These are phyloP conservation scores for Apocheima hispidaria DNA, from an alignment of 2,888 invertebrate genomes.

Conservation along the genomic window DNA sequence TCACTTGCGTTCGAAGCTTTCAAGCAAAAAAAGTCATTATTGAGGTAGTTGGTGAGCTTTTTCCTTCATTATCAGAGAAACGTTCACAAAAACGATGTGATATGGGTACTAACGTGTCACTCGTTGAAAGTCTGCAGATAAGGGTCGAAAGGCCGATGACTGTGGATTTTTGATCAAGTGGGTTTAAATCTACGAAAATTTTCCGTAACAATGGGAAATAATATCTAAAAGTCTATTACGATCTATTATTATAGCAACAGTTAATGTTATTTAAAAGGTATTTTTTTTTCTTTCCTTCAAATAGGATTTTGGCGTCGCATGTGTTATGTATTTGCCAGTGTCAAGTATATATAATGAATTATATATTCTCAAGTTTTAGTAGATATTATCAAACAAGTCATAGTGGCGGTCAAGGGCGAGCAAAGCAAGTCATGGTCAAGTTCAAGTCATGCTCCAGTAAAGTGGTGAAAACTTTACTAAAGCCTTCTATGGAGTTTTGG, in stretches of 20 bases:
- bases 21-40: constrained; percentile 39
- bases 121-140: constrained; percentile 38
- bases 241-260: background rate
- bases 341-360: too few relatives aligned
- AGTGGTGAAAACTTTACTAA: too few relatives aligned
- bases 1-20: constrained; percentile 2
- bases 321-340: too few relatives aligned
- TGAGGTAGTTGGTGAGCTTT: constrained; percentile 35
- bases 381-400: too few relatives aligned
- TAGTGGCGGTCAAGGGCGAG: too few relatives aligned
- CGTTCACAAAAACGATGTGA: constrained; percentile 43
- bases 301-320: too few relatives aligned
- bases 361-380: too few relatives aligned
- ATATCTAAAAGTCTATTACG: background rate
- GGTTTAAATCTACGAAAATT: constrained; percentile 11
- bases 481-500: too few relatives aligned
- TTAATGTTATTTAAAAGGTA: too few relatives aligned
- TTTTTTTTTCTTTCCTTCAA: too few relatives aligned
- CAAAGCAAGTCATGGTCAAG: too few relatives aligned
- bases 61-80: constrained; percentile 38
- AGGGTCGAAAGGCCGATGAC: constrained; percentile 36
- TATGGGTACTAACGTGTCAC: constrained; percentile 39
- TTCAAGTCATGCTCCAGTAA: too few relatives aligned
- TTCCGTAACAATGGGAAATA: constrained; percentile 14
- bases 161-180: constrained; percentile 33